A percentile compares a stretch with the other conserved stretches of the same genome.
phyloP scores from a whole-genome alignment of 2,888 invertebrate genomes.

The Parnassius apollo region DNA sequence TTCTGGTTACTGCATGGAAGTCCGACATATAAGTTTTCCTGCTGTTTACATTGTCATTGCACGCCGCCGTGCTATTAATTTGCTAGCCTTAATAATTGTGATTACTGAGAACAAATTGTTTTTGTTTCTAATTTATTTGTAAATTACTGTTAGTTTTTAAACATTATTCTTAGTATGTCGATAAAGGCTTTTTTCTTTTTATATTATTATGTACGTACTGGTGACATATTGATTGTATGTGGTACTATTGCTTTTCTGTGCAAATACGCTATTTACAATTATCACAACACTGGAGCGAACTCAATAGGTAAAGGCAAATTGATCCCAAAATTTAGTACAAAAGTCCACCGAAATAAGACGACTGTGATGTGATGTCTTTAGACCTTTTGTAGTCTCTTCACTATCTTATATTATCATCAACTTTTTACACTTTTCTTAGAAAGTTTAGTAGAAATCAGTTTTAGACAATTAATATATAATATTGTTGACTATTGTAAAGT shows the following conservation, averaged over 20 bases:
- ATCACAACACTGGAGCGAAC: conserved; percentile 30
- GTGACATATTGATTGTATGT: conserved; percentile 28
- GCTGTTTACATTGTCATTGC: conserved; percentile 36
- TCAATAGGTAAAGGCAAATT: conserved; percentile 46
- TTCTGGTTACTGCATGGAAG: conserved; percentile 54
- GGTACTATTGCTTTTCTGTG: conserved; percentile 15
- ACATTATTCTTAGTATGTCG: conserved; percentile 54
- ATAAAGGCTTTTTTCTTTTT: conserved; percentile 44
- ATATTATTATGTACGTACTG: conserved; percentile 36
- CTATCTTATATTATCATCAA: too few species aligned
- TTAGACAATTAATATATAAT: conserved; percentile 51
- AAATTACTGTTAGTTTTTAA: conserved; percentile 35
- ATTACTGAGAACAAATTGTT: conserved; percentile 77
- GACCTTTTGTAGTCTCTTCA: too few species aligned
- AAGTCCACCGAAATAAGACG: conserved; percentile 36
- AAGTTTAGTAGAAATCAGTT: conserved; percentile 37
- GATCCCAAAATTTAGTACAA: conserved; percentile 72
- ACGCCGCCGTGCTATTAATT: conserved; percentile 36
- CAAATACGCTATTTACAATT: conserved; percentile 29
- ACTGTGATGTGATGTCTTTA: too few species aligned
- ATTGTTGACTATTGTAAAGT: conserved; percentile 50
- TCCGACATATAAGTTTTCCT: conserved; percentile 44
- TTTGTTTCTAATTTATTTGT: conserved; percentile 80
- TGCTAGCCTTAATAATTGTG: conserved; percentile 59
- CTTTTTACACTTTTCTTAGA: neutral